Evolutionary conservation across 2,113 vertebrate genomes (phyloP).

Genomic region (Struthidea cinerea): DNA sequence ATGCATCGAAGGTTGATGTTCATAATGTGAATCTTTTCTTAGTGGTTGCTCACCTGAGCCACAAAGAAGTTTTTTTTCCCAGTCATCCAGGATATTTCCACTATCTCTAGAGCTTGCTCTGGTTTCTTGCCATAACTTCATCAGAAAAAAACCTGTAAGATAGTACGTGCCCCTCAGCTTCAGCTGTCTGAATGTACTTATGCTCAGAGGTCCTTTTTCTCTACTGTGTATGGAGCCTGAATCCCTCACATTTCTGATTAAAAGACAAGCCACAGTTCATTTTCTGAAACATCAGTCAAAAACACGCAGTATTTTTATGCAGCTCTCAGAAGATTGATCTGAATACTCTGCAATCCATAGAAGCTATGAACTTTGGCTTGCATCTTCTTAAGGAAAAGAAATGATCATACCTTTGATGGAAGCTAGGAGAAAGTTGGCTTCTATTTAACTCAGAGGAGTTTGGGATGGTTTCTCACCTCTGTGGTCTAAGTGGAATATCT

Average conservation of each 20-base stretch:
- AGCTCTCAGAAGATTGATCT: background rate
- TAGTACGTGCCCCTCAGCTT: background rate
- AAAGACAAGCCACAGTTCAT: background rate
- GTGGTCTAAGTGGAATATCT: background rate
- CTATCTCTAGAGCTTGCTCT: background rate
- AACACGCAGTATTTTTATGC: background rate
- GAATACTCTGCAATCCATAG: background rate
- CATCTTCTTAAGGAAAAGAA: background rate
- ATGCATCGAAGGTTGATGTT: background rate
- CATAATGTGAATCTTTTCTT: background rate
- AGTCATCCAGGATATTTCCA: background rate
- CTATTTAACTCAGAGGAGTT: background rate
- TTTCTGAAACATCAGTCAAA: background rate
- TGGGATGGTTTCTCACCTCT: background rate
- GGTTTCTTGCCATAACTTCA: background rate
- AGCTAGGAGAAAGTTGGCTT: background rate
- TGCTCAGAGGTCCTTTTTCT: background rate
- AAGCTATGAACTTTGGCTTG: constrained; percentile 9
- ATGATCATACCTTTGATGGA: background rate
- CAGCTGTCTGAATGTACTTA: background rate
- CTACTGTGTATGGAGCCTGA: background rate
- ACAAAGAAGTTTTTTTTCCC: background rate
- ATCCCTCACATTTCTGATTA: background rate
- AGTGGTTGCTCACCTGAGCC: background rate
- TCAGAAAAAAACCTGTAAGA: background rate